Conservation (phyloP, 2,797 vertebrate species). For the Bovichtus diacanthus region DNA sequence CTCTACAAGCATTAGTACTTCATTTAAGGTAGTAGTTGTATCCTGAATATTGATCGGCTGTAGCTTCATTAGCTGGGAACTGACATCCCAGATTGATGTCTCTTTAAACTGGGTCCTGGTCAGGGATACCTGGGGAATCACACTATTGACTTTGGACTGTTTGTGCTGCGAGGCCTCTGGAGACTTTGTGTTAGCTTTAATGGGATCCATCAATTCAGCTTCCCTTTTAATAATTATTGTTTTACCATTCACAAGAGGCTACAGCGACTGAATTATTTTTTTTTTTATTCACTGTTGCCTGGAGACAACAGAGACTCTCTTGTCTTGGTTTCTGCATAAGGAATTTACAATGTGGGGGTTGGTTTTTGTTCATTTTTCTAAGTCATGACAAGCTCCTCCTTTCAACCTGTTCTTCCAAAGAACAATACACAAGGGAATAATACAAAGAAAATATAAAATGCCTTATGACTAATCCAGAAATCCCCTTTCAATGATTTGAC, state of each 20-base stretch:
- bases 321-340: constrained; percentile 64
- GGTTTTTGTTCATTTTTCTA: constrained; percentile 74
- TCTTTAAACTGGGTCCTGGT: constrained; percentile 89
- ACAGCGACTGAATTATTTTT: constrained; percentile 52
- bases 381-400: constrained; percentile 71
- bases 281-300: constrained; percentile 40
- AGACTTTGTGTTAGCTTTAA: constrained; percentile 86
- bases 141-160: constrained; percentile 86
- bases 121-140: constrained; percentile 88
- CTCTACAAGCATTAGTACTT: constrained; percentile 85
- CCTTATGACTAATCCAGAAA: constrained; percentile 68
- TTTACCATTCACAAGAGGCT: constrained; percentile 73
- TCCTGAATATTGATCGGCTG: constrained; percentile 90
- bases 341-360: constrained; percentile 55
- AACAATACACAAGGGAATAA: constrained; percentile 66
- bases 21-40: constrained; percentile 83
- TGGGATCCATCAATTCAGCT: constrained; percentile 90
- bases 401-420: constrained; percentile 69
- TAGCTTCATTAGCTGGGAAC: constrained; percentile 92
- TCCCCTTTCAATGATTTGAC: constrained; percentile 71
- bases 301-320: constrained; percentile 54
- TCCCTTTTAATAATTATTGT: constrained; percentile 86
- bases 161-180: constrained; percentile 82
- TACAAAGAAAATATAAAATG: constrained; percentile 72
- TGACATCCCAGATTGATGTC: constrained; percentile 92